Base-by-base conservation (phyloP, 2,113 vertebrate genomes). In the Ancistrus triradiatus region DNA sequence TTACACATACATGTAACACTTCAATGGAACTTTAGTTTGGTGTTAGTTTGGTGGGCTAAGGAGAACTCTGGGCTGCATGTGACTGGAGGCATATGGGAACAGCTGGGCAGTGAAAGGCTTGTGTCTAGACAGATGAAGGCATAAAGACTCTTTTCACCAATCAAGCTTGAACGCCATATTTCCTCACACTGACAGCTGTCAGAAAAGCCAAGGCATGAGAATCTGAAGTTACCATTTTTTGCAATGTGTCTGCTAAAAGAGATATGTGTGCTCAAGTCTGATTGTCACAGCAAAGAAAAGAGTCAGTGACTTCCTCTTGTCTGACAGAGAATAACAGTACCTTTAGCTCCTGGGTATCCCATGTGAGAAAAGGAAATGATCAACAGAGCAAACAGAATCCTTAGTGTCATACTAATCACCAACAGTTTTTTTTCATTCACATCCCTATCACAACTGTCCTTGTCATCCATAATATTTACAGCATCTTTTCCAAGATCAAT, bases 331-430 rank as follows among this genome's bases (percentile, higher is more conserved):
- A 68, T 80, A 82, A 88, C 84, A 78, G 81, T 90, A 90, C 88
- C 88, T 90, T 90, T 66, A 90, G 74, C 37, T 90, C 86, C 88
- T 90, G 81, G 84, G 75, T 79, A 84, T 80, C 80, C 86, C 82
- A 80, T 83, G 81, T 74, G 74, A 77, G 86, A 73, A 88, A 74
- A 87, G 69, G 83, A 88, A 82, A 82, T 69, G 69, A 74, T 72
- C 73, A 74, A 85, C 82, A 85, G 65, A 63, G 70, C 56, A 69
- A 66, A 74, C 40, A 76, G 62, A 64, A 77, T 48, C 59, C 24
- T 68, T 50, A 42, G 53, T n/a, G n/a, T 35, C 64, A 77, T 50
- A 37, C 63, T 4, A 59, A 68, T 46, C 37, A 58, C 74, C 58
- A 47, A 59, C 33, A 75, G 67, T 69, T 71, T 15, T 71, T 15